Evolutionary conservation across 2,113 vertebrate genomes (phyloP).

Genomic region (Hydrolagus affinis): DNA sequence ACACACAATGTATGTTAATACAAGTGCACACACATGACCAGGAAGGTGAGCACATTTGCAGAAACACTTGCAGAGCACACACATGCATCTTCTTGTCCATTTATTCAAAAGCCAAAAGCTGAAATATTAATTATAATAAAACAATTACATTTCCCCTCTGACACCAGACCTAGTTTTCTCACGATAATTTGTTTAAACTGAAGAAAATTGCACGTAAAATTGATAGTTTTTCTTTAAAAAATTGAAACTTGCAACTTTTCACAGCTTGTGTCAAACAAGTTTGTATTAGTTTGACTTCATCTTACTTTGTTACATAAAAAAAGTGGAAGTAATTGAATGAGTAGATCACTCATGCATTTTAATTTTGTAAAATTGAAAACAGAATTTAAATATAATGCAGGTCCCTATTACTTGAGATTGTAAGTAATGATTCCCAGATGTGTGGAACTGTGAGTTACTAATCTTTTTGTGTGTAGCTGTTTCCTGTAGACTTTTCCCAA

Average conservation of each 20-base stretch:
- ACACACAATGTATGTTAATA: neutral
- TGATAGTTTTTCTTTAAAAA: neutral
- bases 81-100: too few relatives aligned
- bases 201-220: neutral
- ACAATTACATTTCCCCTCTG: neutral
- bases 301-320: slow-evolving; percentile 2
- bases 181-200: neutral
- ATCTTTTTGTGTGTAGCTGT: slow-evolving; percentile 32
- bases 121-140: neutral
- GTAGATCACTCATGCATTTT: slow-evolving; percentile 26
- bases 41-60: too few relatives aligned
- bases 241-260: neutral
- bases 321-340: slow-evolving; percentile 24
- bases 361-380: slow-evolving; percentile 30
- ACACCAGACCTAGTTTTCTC: neutral
- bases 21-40: neutral
- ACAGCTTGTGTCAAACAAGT: neutral
- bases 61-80: too few relatives aligned
- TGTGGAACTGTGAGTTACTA: slow-evolving; percentile 29
- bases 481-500: slow-evolving; percentile 30
- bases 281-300: neutral
- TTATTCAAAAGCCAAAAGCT: slow-evolving; percentile 2
- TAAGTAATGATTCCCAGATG: slow-evolving; percentile 29
- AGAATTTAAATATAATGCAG: slow-evolving; percentile 30
- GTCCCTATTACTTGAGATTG: slow-evolving; percentile 24